Percentiles rank a stretch among this genome's conserved stretches.
phyloP scores from a whole-genome alignment of 2,797 vertebrate species.

The Ptychadena robeensis region DNA sequence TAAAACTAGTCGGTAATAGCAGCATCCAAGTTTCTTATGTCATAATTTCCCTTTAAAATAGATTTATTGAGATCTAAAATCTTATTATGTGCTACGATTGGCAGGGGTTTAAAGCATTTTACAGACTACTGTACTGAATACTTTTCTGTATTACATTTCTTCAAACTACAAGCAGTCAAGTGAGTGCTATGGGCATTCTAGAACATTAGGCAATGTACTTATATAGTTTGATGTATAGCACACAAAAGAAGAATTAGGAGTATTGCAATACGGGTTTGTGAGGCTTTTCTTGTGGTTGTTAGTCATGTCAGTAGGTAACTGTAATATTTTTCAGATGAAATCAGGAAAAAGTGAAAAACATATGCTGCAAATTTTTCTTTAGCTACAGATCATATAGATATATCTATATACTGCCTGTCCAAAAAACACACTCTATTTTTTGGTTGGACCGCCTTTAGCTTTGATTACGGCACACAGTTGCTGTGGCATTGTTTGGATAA shows the following conservation, averaged over 20 bases:
- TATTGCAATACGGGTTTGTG: background rate
- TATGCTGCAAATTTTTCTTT: background rate
- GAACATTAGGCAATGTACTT: background rate
- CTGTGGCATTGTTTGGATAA: too few species aligned
- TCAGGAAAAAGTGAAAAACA: background rate
- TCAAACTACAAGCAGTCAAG: slow-evolving; percentile 6
- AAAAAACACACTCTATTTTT: too few species aligned
- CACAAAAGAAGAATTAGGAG: slow-evolving; percentile 2
- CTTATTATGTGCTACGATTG: background rate
- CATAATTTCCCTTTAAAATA: too few species aligned
- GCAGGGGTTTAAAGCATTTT: too few species aligned
- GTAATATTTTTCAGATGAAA: background rate
- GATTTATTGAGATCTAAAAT: background rate
- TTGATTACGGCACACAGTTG: too few species aligned
- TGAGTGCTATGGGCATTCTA: background rate
- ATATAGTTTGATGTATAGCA: background rate
- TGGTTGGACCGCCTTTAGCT: too few species aligned
- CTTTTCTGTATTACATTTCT: slow-evolving; percentile 4
- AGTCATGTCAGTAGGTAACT: slow-evolving; percentile 3
- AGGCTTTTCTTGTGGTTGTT: background rate
- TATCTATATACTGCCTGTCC: too few species aligned
- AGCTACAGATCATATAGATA: background rate
- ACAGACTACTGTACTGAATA: background rate
- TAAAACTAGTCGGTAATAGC: too few species aligned
- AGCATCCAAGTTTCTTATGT: too few species aligned